Evolutionary conservation across 2,797 vertebrate species (phyloP), one percentile per base, ranked within the genome.

Genomic region (Leptoclinus maculatus): DNA sequence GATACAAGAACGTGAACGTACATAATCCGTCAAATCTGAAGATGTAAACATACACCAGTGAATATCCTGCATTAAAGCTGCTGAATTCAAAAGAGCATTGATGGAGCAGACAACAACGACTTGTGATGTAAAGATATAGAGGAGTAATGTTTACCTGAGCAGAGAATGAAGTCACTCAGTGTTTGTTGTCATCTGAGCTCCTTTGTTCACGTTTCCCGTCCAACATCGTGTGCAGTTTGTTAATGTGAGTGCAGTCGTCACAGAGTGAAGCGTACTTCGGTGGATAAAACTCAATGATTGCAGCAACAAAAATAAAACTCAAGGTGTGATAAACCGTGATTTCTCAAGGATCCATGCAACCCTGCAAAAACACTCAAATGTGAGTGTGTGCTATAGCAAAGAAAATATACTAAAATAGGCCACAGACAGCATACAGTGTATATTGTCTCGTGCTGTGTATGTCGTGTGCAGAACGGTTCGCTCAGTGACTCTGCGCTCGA

Each of bases 401-500:
- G 14, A 19, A 39, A 45, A 34, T 57, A 11, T 17, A 17, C n/a
- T 38, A 49, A 12, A 58, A 29, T 8, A 57, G 41, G 16, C 14
- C 53, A 34, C 36, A 25, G 21, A 71, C 5, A 21, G 53, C 25
- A 41, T n/a, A 32, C 49, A 47, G 21, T 57, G 23, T n/a, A 9
- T 62, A 8, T 49, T 43, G 43, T 57, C 38, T n/a, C n/a, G 21
- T 14, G 27, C 7, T 53, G 5, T 47, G 73, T 23, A 21, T 34
- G 53, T 45, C 2, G 14, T 45, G 51, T 59, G 47, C 27, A 66
- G 27, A 67, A 17, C n/a, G 57, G 54, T 49, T 47, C 74, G 27
- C 17, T 59, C 43, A 13, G 43, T 63, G 45, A 21, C 56, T 74
- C 7, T 32, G 32, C 60, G 71, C 71, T 82, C 0, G 16, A 66